Base-by-base conservation (phyloP, 2,888 invertebrate genomes). In the Lasiommata megera region DNA sequence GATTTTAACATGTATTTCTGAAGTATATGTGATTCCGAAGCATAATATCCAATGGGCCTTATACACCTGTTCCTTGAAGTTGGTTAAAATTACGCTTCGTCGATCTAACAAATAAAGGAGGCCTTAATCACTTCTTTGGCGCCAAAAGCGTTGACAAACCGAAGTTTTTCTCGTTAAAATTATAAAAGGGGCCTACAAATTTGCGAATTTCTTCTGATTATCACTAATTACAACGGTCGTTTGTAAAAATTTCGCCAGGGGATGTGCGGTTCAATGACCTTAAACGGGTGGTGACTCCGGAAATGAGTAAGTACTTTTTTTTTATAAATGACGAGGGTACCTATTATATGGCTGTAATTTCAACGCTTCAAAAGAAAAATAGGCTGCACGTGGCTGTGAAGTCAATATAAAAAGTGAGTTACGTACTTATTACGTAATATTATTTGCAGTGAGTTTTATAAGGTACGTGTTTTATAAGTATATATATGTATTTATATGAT, bases 201-300 rank as follows among this genome's bases (percentile, higher is more conserved):
- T 46, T 76, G 71, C 71, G 71, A 79, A 70, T 79, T 82, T 70
- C 71, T 69, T 69, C 64, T 79, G 79, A 85, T 84, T 80, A 84
- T 85, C 85, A 82, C 84, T 86, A 86, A 88, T 88, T 88, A 86
- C 80, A 71, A 70, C 64, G 67, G 70, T 67, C 75, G 77, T 80
- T 82, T 78, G 73, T 70, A 74, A 77, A 73, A 79, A 73, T 75
- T 77, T 70, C 66, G 67, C 65, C 66, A 65, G 70, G 73, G 72
- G 73, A 69, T 72, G 67, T 61, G 74, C 77, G 76, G 87, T 79
- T 87, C 87, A 82, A 72, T 77, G 75, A 81, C 81, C 84, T 72
- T 70, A 70, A 78, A 79, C 75, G 74, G 73, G 68, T 70, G 71
- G 75, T 70, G 71, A 72, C 74, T 67, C 62, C 64, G 69, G 64